These are phyloP conservation scores for Troglohyphantes excavatus DNA, from an alignment of 2,888 invertebrate species.

Conservation along the genomic window DNA sequence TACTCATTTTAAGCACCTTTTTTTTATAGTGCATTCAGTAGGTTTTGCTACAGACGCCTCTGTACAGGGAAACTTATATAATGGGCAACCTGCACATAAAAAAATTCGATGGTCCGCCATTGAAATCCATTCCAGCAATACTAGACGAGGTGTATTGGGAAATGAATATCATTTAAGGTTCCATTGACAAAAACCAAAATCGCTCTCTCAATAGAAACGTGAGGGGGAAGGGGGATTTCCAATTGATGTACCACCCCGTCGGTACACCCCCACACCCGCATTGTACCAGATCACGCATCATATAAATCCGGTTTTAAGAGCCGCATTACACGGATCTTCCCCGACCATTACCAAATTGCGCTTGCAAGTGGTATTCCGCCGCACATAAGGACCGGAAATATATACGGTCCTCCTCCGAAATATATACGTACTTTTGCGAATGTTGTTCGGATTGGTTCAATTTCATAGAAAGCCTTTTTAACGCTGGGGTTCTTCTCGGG, in stretches of 20 bases:
- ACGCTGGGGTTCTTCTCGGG: conserved; percentile 6
- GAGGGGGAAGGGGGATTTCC: not conserved
- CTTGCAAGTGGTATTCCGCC: conserved; percentile 9
- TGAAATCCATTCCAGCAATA: too few species aligned
- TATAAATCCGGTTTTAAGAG: conserved; percentile 63
- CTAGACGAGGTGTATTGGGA: conserved; percentile 3
- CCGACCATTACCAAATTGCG: conserved; percentile 64
- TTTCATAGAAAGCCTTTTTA: conserved; percentile 68
- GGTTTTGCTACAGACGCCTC: too few species aligned
- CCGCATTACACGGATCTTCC: conserved; percentile 32
- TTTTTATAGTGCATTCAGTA: too few species aligned
- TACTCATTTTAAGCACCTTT: too few species aligned
- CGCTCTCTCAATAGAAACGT: conserved; percentile 32
- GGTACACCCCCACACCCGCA: not conserved
- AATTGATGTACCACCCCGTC: conserved; percentile 24
- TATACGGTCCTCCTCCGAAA: not conserved
- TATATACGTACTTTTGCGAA: conserved; percentile 18
- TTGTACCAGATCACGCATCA: conserved; percentile 50
- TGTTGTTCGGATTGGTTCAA: conserved; percentile 42
- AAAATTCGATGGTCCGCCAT: too few species aligned
- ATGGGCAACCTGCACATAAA: too few species aligned
- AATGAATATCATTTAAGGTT: conserved; percentile 38
- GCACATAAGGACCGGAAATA: not conserved
- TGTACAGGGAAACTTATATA: too few species aligned
- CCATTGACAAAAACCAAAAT: conserved; percentile 23